These are phyloP conservation scores for Dinoponera quadriceps DNA, from an alignment of 1,140 invertebrate genomes.

Conservation along the genomic window DNA sequence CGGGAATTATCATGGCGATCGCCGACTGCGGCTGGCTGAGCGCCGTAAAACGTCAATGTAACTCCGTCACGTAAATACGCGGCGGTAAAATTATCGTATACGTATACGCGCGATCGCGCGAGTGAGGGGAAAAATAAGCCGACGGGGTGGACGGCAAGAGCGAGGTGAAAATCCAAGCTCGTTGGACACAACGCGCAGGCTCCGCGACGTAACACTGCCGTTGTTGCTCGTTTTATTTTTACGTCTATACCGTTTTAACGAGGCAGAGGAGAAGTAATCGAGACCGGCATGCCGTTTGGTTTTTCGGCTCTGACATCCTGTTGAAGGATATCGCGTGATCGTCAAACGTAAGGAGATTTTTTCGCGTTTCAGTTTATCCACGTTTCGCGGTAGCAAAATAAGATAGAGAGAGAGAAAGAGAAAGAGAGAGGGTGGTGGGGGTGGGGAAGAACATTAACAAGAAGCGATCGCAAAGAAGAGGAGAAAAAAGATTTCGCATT, in stretches of 20 bases:
- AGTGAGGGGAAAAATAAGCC: not conserved
- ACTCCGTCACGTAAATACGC: conserved; percentile 40
- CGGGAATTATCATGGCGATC: conserved; percentile 20
- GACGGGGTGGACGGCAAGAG: not conserved
- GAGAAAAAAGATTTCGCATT: conserved; percentile 18
- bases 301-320: no score
- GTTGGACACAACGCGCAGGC: no score
- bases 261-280: no score
- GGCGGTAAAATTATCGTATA: conserved; percentile 36
- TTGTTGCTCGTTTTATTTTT: no score
- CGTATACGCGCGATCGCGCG: not conserved
- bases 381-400: not conserved
- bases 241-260: no score
- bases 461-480: not conserved
- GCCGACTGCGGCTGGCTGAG: not conserved
- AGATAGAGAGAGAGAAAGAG: no score
- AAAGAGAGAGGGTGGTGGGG: not conserved
- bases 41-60: conserved; percentile 29
- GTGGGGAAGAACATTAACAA: no score
- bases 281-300: no score
- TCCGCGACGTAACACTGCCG: no score
- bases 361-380: not conserved
- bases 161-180: not conserved
- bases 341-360: not conserved
- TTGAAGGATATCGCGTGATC: not conserved